These are phyloP conservation scores for Eurypyga helias DNA, from an alignment of 2,113 vertebrate genomes.

Conservation along the genomic window DNA sequence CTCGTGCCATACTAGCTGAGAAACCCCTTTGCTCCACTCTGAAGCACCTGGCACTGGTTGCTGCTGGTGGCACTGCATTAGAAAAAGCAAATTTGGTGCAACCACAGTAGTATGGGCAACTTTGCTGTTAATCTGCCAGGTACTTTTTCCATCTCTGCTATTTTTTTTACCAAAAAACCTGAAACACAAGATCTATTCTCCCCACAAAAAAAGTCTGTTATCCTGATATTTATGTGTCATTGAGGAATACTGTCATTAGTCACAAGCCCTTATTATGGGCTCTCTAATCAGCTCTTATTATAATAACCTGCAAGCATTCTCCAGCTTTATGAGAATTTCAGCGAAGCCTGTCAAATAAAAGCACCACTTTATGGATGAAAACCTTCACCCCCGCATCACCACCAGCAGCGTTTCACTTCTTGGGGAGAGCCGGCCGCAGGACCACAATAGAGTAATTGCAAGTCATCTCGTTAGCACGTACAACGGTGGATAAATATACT, in stretches of 20 bases:
- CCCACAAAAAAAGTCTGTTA: background rate
- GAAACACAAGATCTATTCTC: background rate
- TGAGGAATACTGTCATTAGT: background rate
- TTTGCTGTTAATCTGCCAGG: background rate
- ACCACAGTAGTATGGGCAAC: background rate
- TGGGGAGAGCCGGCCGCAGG: background rate
- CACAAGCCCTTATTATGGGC: background rate
- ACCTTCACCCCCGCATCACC: background rate
- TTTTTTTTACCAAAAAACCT: background rate
- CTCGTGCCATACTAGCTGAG: fast-evolving
- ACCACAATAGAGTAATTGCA: background rate
- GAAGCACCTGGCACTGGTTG: background rate
- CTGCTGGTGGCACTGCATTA: background rate
- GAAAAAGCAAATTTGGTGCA: background rate
- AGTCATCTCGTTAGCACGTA: background rate
- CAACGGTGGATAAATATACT: background rate
- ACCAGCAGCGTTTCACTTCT: background rate
- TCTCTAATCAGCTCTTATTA: background rate
- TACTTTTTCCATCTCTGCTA: background rate
- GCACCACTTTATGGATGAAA: background rate
- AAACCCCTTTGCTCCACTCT: background rate
- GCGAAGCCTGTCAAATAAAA: background rate
- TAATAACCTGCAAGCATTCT: background rate
- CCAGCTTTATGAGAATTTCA: background rate
- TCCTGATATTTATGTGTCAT: background rate